Evolutionary conservation across 2,797 vertebrate genomes (phyloP).

Genomic region (Eulemur albifrons): DNA sequence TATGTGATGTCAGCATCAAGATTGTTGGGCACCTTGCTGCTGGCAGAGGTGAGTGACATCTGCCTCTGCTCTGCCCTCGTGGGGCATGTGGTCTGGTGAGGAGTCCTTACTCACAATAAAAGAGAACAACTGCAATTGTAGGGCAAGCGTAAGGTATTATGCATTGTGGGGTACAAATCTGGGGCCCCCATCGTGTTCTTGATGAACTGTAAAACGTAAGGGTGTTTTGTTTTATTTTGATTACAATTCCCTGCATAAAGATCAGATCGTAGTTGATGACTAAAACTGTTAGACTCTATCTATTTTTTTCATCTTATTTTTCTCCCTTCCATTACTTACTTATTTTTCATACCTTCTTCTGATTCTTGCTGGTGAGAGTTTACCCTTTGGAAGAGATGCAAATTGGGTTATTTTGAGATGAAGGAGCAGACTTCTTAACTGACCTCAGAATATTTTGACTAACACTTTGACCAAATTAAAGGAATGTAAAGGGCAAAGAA

Average conservation of each 20-base stretch:
- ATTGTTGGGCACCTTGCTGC: neutral
- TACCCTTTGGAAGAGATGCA: neutral
- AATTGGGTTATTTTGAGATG: neutral
- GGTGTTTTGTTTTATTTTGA: neutral
- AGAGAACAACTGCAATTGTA: fast-evolving
- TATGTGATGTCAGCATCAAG: neutral
- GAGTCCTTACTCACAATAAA: neutral
- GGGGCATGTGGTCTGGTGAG: neutral
- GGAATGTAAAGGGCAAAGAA: neutral
- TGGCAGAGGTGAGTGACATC: neutral
- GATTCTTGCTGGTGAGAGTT: neutral
- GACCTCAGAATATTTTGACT: neutral
- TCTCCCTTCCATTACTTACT: neutral
- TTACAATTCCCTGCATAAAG: neutral
- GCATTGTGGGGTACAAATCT: neutral
- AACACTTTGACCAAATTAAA: neutral
- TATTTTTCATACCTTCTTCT: neutral
- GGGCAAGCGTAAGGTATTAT: neutral
- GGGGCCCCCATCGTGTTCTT: neutral
- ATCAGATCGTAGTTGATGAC: neutral
- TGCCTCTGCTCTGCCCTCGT: neutral
- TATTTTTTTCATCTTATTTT: neutral
- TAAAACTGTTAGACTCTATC: neutral
- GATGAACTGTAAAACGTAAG: neutral
- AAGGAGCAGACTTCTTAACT: neutral